Evolutionary conservation across 2,113 vertebrate species (phyloP).

Genomic region (Mustelus asterias): DNA sequence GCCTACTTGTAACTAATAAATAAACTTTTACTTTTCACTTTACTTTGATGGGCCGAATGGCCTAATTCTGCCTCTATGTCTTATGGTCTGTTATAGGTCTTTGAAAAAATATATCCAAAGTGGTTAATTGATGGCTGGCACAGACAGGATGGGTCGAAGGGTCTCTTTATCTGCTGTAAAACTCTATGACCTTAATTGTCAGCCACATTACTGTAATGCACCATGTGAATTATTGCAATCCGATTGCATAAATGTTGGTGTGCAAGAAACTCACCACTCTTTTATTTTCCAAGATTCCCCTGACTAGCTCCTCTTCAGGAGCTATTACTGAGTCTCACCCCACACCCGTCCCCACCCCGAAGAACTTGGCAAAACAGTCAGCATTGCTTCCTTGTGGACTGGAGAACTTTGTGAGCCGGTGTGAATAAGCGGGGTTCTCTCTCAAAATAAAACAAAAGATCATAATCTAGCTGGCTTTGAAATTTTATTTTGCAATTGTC

Average conservation of each 20-base stretch:
- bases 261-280: neutral
- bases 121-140: neutral
- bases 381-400: neutral
- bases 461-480: neutral
- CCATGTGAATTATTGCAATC: neutral
- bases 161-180: too few relatives aligned
- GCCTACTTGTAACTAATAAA: too few relatives aligned
- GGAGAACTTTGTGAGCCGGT: neutral
- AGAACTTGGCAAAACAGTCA: neutral
- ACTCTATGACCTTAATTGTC: too few relatives aligned
- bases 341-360: neutral
- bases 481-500: neutral
- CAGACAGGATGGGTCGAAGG: too few relatives aligned
- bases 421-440: neutral
- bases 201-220: neutral
- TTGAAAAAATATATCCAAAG: too few relatives aligned
- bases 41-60: too few relatives aligned
- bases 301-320: neutral
- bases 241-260: neutral
- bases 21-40: too few relatives aligned
- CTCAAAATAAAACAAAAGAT: neutral
- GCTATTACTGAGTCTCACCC: neutral
- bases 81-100: too few relatives aligned
- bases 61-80: too few relatives aligned
- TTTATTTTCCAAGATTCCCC: neutral